phyloP scores from a whole-genome alignment of 2,797 vertebrate species.

The Sternarchorhynchus goeldii region DNA sequence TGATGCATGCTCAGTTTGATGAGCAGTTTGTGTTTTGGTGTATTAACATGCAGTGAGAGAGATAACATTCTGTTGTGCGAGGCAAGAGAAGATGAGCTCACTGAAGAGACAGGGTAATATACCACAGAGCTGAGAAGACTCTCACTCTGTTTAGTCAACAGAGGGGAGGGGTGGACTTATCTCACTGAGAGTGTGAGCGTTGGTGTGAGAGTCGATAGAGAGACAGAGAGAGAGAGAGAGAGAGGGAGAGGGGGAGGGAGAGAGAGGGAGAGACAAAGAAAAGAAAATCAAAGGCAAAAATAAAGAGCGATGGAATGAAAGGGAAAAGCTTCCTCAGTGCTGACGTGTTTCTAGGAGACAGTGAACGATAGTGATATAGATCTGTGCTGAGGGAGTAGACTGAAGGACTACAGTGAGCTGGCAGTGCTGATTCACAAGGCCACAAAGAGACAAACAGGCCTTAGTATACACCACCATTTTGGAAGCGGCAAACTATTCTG shows the following conservation, averaged over 20 bases:
- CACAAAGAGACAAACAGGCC: neutral
- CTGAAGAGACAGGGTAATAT: conserved; percentile 19
- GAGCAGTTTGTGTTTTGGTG: neutral
- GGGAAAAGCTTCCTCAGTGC: conserved; percentile 50
- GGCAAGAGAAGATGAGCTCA: conserved; percentile 1
- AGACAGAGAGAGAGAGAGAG: neutral
- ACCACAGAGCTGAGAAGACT: conserved; percentile 43
- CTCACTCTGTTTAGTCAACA: conserved; percentile 38
- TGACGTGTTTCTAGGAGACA: conserved; percentile 44
- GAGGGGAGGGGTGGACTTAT: conserved; percentile 44
- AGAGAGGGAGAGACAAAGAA: conserved; percentile 18
- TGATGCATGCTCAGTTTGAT: neutral
- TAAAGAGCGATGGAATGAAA: conserved; percentile 5
- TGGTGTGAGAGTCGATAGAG: neutral
- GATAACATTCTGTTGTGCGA: conserved; percentile 25
- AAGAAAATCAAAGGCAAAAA: conserved; percentile 2
- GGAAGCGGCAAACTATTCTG: neutral
- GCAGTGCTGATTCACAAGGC: neutral
- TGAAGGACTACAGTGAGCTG: neutral
- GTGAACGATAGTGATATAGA: conserved; percentile 24
- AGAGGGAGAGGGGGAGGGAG: conserved; percentile 23
- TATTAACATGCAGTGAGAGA: conserved; percentile 22
- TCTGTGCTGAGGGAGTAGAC: neutral
- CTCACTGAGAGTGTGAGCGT: conserved; percentile 38
- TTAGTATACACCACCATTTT: neutral